Conservation (phyloP, 2,888 invertebrate genomes). For the Agrochola lychnidis region DNA sequence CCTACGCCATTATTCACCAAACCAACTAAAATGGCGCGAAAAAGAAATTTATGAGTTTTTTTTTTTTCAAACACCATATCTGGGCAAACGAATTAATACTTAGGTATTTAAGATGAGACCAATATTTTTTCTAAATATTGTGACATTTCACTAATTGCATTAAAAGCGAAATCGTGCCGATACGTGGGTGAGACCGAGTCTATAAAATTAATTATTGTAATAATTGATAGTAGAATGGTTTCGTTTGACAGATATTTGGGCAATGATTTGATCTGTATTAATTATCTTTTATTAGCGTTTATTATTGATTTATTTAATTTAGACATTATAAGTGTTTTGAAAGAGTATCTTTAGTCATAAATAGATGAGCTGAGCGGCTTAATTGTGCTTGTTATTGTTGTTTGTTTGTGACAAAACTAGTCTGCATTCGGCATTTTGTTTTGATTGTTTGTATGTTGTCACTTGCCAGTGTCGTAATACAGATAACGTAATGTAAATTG, state of each 20-base stretch:
- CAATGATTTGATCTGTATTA: conserved; percentile 54
- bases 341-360: background rate
- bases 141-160: conserved; percentile 70
- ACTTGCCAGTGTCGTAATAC: no score
- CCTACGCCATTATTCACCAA: conserved; percentile 24
- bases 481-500: no score
- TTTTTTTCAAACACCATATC: conserved; percentile 28
- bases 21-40: conserved; percentile 6
- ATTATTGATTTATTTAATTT: background rate
- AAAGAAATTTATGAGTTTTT: conserved; percentile 15
- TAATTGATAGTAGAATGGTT: conserved; percentile 64
- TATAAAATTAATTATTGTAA: conserved; percentile 66
- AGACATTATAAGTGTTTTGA: background rate
- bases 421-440: no score
- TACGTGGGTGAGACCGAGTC: conserved; percentile 67
- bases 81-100: conserved; percentile 26
- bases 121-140: conserved; percentile 68
- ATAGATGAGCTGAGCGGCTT: background rate
- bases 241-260: conserved; percentile 58
- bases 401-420: no score
- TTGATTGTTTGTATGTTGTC: no score
- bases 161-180: conserved; percentile 71
- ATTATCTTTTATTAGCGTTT: conserved; percentile 46
- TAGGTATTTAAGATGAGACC: conserved; percentile 42
- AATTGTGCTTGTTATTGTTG: no score